Evolutionary conservation across 2,113 vertebrate genomes (phyloP), one percentile per base, ranked within the genome.

Genomic region (Brevimyrus niger): DNA sequence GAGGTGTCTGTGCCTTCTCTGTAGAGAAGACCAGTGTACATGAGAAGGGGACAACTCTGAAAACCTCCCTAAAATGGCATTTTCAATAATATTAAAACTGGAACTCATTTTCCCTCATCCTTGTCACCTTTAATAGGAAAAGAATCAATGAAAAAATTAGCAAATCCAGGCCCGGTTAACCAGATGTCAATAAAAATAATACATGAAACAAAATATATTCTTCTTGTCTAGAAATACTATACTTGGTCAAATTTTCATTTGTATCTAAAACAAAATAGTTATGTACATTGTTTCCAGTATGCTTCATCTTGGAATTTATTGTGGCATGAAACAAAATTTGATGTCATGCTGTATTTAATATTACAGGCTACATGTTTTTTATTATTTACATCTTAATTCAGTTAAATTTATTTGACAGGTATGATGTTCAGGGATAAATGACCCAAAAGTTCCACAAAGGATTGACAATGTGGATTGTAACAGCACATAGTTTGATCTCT

Each of bases 1-100:
- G 98, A 99, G 95, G 98, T 99, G 90, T 97, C 97, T 4, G 97
- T 99, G 61, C 97, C 98, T 8, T 95, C 96, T 88, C 93, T 92
- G 42, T 95, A 94, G 48, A 13, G 80, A 83, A 46, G 80, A 44
- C 6, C 21, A 4, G 3, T 83, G 42, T 83, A 47, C 42, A 17
- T 10, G 0, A 83, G 3, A 9, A 4, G 23, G 23, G 7, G 10
- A 9, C 46, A 47, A 44, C 2, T n/a, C 55, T n/a, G 55, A n/a
- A n/a, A 61, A n/a, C 38, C 15, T 11, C 17, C 13, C 0, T 2
- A 82, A 82, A 82, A 44, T 19, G 5, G 7, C 19, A 83, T 83
- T 83, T 83, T 83, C 6, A 44, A 19, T 82, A 83, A 21, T 19
- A 46, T 42, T 42, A 83, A 83, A 44, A 83, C 80, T 83, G 9